Percentiles rank a stretch among this genome's conserved stretches.
These are phyloP conservation scores for Petrolisthes cinctipes DNA, from an alignment of 2,888 invertebrate genomes.

Conservation along the genomic window DNA sequence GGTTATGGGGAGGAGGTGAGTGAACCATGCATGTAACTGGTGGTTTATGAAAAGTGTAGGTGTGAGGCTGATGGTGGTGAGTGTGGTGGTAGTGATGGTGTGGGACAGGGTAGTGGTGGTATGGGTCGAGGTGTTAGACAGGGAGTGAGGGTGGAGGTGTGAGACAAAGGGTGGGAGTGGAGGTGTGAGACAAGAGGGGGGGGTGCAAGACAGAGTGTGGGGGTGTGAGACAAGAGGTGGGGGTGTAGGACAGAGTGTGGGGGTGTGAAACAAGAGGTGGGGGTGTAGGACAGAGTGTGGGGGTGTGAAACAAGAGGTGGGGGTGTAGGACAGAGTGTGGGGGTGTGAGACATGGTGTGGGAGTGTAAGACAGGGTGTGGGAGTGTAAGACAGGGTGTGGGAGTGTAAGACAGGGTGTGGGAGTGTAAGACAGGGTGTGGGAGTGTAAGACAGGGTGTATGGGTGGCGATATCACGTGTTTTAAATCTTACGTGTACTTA, in stretches of 20 bases:
- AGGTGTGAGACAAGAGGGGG: not conserved
- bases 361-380: no score
- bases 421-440: no score
- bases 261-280: not conserved
- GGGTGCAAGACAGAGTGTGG: not conserved
- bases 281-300: slow-evolving; percentile 22
- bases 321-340: no score
- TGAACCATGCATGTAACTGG: not conserved
- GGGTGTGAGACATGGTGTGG: no score
- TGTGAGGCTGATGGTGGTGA: not conserved
- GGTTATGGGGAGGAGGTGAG: not conserved
- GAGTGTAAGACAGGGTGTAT: no score
- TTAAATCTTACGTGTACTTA: no score
- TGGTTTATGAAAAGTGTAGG: not conserved
- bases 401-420: no score
- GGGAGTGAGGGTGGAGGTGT: not conserved
- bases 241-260: not conserved
- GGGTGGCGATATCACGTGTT: no score
- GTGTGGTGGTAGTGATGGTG: not conserved
- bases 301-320: no score
- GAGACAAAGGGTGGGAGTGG: not conserved
- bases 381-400: no score
- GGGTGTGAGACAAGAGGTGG: not conserved
- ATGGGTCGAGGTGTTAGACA: not conserved
- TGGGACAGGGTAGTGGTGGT: no score